A percentile compares a stretch with the other conserved stretches of the same genome.
Evolutionary conservation across 1,140 invertebrate species (phyloP).

Genomic region (Aphidius ervi): DNA sequence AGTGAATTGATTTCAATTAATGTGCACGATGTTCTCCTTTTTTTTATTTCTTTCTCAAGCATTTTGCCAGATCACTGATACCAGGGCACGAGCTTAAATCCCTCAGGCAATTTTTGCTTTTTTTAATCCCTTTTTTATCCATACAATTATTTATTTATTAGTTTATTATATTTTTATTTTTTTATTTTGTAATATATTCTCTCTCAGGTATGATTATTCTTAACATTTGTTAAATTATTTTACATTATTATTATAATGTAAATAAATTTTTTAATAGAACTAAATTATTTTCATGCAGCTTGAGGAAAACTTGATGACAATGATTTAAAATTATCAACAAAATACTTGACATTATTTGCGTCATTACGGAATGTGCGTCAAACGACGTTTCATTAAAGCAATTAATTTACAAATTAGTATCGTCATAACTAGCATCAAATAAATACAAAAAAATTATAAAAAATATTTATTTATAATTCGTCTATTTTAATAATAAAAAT

Average conservation of each 20-base stretch:
- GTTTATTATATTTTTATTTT: not conserved
- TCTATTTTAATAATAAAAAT: not conserved
- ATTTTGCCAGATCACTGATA: conserved; percentile 24
- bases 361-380: not conserved
- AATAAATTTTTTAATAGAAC: too few species aligned
- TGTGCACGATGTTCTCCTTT: conserved; percentile 11
- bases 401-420: not conserved
- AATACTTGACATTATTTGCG: too few species aligned
- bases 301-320: too few species aligned
- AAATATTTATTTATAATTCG: too few species aligned
- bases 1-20: conserved; percentile 29
- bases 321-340: too few species aligned
- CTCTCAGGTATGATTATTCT: too few species aligned
- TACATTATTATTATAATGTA: not conserved
- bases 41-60: not conserved
- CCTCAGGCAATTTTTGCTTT: conserved; percentile 13
- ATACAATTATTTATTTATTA: conserved; percentile 7
- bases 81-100: conserved; percentile 16
- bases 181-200: not conserved
- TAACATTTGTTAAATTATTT: not conserved
- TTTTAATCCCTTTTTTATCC: conserved; percentile 16
- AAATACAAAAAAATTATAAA: not conserved
- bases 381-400: not conserved
- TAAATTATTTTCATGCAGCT: too few species aligned
- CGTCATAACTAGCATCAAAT: not conserved